Base-by-base conservation (phyloP, 35 echinoderm and acorn worm genomes). In the Ophioderma brevispina region DNA sequence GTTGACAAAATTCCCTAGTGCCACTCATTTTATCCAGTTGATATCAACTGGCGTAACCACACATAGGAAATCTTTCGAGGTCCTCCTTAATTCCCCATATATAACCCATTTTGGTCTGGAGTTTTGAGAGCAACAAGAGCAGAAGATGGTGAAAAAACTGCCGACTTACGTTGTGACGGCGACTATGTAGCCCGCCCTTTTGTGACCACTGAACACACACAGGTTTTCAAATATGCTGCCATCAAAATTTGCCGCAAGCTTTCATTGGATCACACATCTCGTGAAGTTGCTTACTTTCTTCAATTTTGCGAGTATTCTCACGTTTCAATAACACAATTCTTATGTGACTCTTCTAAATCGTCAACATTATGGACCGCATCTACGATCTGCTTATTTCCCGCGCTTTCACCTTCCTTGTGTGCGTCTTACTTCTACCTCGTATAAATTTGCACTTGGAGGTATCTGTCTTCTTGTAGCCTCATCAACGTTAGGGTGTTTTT, bases 151-250 rank as follows among this genome's bases (percentile, higher is more conserved):
- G 81, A 78, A 32, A 89, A 33, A 18, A 81, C 31, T 31, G 21
- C 87, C 0, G 87, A 55, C 30, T 89, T 77, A 80, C 40, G 37
- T 33, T 89, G 87, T 35, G 79, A 80, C 35, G 79, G 39, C 77
- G 33, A 81, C 56, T 0, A 78, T 89, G 15, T 89, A 89, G 18
- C 87, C 87, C 38, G 87, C 87, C 32, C 79, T 49, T 0, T 31
- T 75, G 50, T 89, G 87, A 59, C 87, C 87, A 70, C 81, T 89
- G 52, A 80, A 89, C 0, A 89, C 11, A 55, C 87, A 63, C 49
- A 89, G 19, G 34, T 79, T 89, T 32, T 89, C 76, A 64, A 81
- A 80, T 81, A 89, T 35, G 49, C 87, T 5, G 41, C 33, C 49
- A 89, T 56, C n/a, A 89, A 36, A 36, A 89, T 63, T 52, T 89